A percentile compares a stretch with the other conserved stretches of the same genome.
Evolutionary conservation across 2,113 vertebrate genomes (phyloP).

Genomic region (Prolemur simus): DNA sequence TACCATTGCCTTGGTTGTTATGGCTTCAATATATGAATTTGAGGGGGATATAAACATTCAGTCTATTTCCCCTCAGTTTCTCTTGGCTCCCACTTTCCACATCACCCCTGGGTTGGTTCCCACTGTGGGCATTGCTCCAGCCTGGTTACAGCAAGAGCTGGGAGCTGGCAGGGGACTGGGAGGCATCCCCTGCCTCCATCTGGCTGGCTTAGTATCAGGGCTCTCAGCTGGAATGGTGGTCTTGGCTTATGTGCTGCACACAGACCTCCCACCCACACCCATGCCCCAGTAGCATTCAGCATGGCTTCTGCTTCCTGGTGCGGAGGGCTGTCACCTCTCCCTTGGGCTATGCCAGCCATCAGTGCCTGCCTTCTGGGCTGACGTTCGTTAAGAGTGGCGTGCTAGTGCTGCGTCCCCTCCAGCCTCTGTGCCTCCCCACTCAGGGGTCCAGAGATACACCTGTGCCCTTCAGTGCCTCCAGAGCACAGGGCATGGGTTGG

Average conservation of each 20-base stretch:
- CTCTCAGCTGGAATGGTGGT: not conserved
- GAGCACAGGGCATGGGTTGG: not conserved
- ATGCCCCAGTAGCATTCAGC: not conserved
- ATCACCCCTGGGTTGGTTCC: not conserved
- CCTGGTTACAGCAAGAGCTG: not conserved
- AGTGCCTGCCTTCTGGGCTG: not conserved
- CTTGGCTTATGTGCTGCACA: not conserved
- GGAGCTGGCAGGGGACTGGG: not conserved
- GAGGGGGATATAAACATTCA: no score
- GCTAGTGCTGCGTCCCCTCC: no score
- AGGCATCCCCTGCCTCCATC: not conserved
- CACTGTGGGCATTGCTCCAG: not conserved
- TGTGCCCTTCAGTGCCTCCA: not conserved
- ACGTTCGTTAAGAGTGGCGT: no score
- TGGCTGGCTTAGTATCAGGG: not conserved
- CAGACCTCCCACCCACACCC: no score
- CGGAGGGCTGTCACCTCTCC: accelerated
- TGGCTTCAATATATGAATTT: not conserved
- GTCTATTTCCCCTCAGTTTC: not conserved
- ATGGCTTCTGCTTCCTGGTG: not conserved
- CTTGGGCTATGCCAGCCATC: not conserved
- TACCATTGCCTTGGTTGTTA: not conserved
- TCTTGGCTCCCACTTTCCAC: not conserved
- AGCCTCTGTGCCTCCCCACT: not conserved
- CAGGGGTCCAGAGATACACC: not conserved